phyloP scores from a whole-genome alignment of 2,888 invertebrate species.

The Mechanitis messenoides region DNA sequence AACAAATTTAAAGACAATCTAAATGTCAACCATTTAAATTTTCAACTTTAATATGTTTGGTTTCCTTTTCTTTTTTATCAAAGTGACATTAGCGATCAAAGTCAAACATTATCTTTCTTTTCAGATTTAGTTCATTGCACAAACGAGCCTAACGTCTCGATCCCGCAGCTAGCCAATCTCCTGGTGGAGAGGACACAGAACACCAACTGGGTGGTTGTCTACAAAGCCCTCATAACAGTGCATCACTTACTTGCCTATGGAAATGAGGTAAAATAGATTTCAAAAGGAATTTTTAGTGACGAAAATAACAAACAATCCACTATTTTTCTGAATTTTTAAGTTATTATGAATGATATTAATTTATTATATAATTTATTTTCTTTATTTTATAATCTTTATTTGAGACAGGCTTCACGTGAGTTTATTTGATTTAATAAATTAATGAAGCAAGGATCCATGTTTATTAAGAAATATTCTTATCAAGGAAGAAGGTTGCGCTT shows the following conservation, averaged over 20 bases:
- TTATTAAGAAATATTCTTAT: too few species aligned
- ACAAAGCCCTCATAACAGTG: conserved; percentile 97
- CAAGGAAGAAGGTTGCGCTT: too few species aligned
- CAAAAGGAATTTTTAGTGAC: neutral
- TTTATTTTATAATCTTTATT: too few species aligned
- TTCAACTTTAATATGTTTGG: neutral
- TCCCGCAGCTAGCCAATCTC: conserved; percentile 98
- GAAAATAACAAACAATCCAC: neutral
- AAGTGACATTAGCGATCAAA: neutral
- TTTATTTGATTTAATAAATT: too few species aligned
- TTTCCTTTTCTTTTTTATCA: neutral
- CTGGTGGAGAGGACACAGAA: conserved; percentile 98
- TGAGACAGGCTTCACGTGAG: too few species aligned
- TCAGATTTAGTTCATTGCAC: conserved; percentile 99
- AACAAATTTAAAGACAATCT: too few species aligned
- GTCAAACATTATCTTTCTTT: conserved; percentile 46
- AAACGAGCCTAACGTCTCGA: conserved; percentile 99
- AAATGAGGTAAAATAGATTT: conserved; percentile 88
- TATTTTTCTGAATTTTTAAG: too few species aligned
- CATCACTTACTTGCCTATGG: conserved; percentile 99
- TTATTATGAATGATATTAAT: too few species aligned
- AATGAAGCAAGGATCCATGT: too few species aligned
- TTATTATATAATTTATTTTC: too few species aligned
- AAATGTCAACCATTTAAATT: too few species aligned
- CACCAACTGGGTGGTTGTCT: conserved; percentile 99